Conservation (phyloP, 2,888 invertebrate species). For the Keiferia lycopersicella region DNA sequence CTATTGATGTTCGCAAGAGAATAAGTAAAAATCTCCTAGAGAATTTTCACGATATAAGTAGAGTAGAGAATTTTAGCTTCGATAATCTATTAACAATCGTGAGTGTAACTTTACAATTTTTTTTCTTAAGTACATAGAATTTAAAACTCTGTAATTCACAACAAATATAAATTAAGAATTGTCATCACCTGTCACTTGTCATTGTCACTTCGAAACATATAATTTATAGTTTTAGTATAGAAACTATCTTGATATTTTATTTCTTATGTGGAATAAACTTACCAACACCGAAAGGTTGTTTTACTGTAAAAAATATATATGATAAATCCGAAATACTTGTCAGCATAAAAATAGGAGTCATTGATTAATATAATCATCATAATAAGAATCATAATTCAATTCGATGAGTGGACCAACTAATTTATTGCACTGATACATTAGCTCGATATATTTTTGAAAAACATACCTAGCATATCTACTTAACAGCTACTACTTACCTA, state of each 20-base stretch:
- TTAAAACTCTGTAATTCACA: too few relatives aligned
- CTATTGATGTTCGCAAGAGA: slow-evolving; percentile 1
- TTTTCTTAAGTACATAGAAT: too few relatives aligned
- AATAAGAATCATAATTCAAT: too few relatives aligned
- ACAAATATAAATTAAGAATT: neutral
- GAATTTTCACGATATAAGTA: neutral
- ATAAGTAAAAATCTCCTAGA: neutral
- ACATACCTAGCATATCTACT: too few relatives aligned
- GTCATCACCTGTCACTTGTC: neutral
- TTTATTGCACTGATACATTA: too few relatives aligned
- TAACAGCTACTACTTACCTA: too few relatives aligned
- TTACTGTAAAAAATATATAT: neutral
- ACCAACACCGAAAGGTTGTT: slow-evolving; percentile 11
- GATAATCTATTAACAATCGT: neutral
- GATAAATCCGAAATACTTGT: too few relatives aligned
- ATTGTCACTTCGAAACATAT: neutral
- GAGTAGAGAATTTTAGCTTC: slow-evolving; percentile 3
- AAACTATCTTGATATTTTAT: neutral
- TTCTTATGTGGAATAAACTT: slow-evolving; percentile 17
- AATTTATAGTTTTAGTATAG: neutral
- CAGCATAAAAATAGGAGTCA: too few relatives aligned
- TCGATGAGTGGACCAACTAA: too few relatives aligned
- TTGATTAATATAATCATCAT: too few relatives aligned
- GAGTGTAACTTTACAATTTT: neutral
- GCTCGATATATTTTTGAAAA: too few relatives aligned